phyloP scores from a whole-genome alignment of 2,797 vertebrate genomes.

The Mus caroli region DNA sequence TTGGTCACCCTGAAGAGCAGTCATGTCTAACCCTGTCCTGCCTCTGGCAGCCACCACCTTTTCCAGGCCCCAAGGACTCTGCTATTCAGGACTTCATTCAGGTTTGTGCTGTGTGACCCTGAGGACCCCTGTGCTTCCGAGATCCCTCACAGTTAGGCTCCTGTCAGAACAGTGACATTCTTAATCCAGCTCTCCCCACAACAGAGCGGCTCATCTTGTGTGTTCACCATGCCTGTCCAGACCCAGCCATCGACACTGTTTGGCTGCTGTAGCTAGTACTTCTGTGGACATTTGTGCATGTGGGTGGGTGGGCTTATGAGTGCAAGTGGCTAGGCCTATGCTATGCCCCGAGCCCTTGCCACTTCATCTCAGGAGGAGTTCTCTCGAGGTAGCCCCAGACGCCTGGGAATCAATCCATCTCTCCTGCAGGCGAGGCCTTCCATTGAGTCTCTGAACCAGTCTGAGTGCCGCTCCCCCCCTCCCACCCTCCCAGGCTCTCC shows the following conservation, averaged over 20 bases:
- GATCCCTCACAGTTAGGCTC: neutral
- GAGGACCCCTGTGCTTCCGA: neutral
- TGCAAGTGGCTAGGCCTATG: neutral
- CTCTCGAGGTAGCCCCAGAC: neutral
- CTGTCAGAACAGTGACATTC: neutral
- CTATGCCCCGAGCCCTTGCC: neutral
- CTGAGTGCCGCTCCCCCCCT: neutral
- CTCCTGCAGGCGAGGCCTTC: neutral
- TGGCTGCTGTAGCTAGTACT: neutral
- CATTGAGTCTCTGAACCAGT: constrained; percentile 66
- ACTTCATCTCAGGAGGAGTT: neutral
- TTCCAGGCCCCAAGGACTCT: too few relatives aligned
- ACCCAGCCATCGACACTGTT: neutral
- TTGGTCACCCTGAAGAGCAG: neutral
- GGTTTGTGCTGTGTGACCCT: neutral
- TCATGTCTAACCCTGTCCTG: neutral
- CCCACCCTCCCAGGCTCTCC: constrained; percentile 51
- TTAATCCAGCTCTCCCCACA: neutral
- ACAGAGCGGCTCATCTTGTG: neutral
- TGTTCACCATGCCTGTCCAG: neutral
- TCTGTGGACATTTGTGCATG: accelerated
- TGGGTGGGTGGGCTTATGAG: accelerated
- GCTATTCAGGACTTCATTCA: neutral
- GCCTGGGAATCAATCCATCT: neutral
- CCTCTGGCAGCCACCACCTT: neutral